Percentiles rank a stretch among this genome's conserved stretches.
These are phyloP conservation scores for Lepidotrigona ventralis DNA, from an alignment of 1,140 invertebrate genomes.

Conservation along the genomic window DNA sequence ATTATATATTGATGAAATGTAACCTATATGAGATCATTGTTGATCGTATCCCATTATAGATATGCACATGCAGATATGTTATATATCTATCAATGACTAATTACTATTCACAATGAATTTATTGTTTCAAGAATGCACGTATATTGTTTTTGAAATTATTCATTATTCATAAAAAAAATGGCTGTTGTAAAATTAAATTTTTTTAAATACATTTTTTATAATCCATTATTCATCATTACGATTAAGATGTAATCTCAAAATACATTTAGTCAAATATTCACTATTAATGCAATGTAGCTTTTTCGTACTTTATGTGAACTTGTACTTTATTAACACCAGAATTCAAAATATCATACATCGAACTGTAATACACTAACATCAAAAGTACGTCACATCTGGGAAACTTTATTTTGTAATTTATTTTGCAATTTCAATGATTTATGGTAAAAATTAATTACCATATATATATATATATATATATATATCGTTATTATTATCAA, in stretches of 20 bases:
- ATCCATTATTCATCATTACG: not conserved
- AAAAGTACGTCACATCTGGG: not conserved
- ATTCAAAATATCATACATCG: conserved; percentile 22
- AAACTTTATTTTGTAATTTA: not conserved
- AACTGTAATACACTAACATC: conserved; percentile 24
- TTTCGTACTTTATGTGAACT: not conserved
- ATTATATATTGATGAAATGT: not conserved
- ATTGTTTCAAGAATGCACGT: not conserved
- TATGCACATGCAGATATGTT: conserved; percentile 6
- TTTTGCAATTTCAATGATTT: not conserved
- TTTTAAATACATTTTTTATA: not conserved
- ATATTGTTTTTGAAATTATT: not conserved
- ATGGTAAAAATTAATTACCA: not conserved
- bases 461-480: too few species aligned
- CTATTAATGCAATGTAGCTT: not conserved
- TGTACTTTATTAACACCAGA: conserved; percentile 24
- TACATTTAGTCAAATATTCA: conserved; percentile 9
- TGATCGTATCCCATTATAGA: not conserved
- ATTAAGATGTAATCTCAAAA: not conserved
- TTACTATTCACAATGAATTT: not conserved
- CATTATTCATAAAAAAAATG: not conserved
- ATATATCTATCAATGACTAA: not conserved
- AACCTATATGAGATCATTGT: not conserved
- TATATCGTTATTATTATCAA: not conserved
- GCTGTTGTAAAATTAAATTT: not conserved